phyloP scores from a whole-genome alignment of 2,888 invertebrate species.

The Scaptomyza parva region DNA sequence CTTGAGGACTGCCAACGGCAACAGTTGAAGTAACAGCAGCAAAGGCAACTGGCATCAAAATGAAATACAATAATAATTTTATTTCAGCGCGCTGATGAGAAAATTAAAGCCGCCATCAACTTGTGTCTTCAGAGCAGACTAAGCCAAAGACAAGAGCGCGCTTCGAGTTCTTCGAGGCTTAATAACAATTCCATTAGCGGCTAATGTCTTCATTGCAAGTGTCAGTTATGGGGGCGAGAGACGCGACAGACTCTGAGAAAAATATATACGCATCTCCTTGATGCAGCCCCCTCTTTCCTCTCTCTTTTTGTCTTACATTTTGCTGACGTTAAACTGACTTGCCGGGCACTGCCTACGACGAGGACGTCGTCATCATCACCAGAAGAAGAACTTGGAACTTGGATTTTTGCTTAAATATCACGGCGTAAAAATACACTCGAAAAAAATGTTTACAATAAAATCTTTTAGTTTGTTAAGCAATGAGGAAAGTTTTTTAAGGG shows the following conservation, averaged over 20 bases:
- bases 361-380: slow-evolving; percentile 15
- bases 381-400: no score
- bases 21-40: neutral
- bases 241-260: slow-evolving; percentile 17
- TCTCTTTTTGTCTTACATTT: neutral
- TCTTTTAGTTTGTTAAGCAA: no score
- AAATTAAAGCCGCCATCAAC: slow-evolving; percentile 70
- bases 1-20: slow-evolving; percentile 36
- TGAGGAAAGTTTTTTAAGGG: no score
- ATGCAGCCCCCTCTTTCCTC: neutral
- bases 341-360: slow-evolving; percentile 47
- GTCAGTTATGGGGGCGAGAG: slow-evolving; percentile 80
- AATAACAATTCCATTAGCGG: slow-evolving; percentile 85
- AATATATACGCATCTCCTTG: neutral
- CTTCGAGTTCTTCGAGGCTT: slow-evolving; percentile 68
- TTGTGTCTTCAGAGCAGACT: slow-evolving; percentile 24
- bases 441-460: neutral
- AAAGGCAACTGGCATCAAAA: slow-evolving; percentile 39
- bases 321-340: slow-evolving; percentile 76
- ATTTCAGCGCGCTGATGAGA: slow-evolving; percentile 70
- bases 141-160: slow-evolving; percentile 43
- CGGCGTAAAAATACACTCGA: slow-evolving; percentile 17
- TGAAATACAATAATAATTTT: slow-evolving; percentile 77
- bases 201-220: slow-evolving; percentile 85
- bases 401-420: slow-evolving; percentile 33